phyloP scores from a whole-genome alignment of 2,888 invertebrate genomes.

The Tachina fera region DNA sequence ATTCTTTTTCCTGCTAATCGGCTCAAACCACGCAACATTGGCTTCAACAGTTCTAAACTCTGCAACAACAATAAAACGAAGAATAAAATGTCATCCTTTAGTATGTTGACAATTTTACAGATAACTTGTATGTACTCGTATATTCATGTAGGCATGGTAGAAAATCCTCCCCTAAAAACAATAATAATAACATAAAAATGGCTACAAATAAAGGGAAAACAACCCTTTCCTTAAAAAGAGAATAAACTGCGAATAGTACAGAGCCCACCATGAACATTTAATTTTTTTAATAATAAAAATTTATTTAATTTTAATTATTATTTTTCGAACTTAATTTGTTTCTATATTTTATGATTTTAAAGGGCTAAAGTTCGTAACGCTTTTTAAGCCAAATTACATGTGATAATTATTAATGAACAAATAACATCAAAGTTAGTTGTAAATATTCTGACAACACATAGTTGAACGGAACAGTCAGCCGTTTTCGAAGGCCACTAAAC shows the following conservation, averaged over 20 bases:
- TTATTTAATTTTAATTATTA: slow-evolving; percentile 53
- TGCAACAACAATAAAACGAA: slow-evolving; percentile 38
- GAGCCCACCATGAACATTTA: slow-evolving; percentile 54
- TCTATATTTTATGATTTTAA: too few relatives aligned
- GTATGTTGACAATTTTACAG: slow-evolving; percentile 52
- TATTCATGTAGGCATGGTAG: slow-evolving; percentile 7
- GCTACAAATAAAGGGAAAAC: slow-evolving; percentile 76
- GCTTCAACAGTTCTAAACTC: slow-evolving; percentile 70
- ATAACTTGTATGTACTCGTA: not conserved
- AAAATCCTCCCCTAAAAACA: slow-evolving; percentile 45
- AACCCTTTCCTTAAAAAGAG: slow-evolving; percentile 76
- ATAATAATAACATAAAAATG: slow-evolving; percentile 75
- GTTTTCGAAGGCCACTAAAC: too few relatives aligned
- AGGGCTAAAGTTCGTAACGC: too few relatives aligned
- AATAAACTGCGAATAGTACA: slow-evolving; percentile 15
- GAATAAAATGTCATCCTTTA: slow-evolving; percentile 59
- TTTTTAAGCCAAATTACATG: too few relatives aligned
- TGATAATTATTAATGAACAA: too few relatives aligned
- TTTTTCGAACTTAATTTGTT: too few relatives aligned
- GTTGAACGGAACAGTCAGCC: too few relatives aligned
- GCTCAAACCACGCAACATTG: slow-evolving; percentile 74
- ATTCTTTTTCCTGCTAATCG: slow-evolving; percentile 63
- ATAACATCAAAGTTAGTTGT: too few relatives aligned
- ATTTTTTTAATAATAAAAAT: slow-evolving; percentile 40
- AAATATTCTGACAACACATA: too few relatives aligned